Percentiles rank a stretch among this genome's conserved stretches.
Conservation (phyloP, 2,113 vertebrate genomes). For the Cathartes aura region DNA sequence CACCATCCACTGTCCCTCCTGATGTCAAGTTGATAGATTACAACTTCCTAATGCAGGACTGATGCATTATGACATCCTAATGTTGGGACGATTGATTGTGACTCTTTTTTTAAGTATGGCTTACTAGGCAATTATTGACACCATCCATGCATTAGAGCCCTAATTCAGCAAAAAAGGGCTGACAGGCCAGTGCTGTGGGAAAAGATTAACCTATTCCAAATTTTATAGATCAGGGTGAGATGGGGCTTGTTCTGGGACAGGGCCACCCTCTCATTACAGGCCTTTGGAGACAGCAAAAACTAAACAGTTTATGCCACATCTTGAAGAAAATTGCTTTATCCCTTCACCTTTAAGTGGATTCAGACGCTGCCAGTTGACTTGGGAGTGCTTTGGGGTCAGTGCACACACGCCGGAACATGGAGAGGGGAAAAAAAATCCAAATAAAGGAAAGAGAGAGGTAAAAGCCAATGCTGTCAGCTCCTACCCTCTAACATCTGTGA, state of each 20-base stretch:
- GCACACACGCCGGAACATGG: conserved; percentile 44
- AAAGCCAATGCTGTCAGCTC: conserved; percentile 9
- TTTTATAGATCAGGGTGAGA: conserved; percentile 53
- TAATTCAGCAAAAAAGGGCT: conserved; percentile 50
- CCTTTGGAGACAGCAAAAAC: conserved; percentile 70
- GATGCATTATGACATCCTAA: conserved; percentile 67
- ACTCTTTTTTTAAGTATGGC: conserved; percentile 64
- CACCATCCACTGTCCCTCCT: conserved; percentile 38
- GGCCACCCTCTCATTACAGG: conserved; percentile 68
- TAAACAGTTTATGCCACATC: conserved; percentile 75
- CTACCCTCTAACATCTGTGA: conserved; percentile 75
- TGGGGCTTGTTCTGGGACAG: conserved; percentile 4
- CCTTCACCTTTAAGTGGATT: conserved; percentile 80
- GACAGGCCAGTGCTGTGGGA: neutral
- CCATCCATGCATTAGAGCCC: conserved; percentile 35
- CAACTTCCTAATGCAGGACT: conserved; percentile 52
- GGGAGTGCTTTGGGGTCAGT: conserved; percentile 70
- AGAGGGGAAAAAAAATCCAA: neutral
- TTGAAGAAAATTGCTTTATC: conserved; percentile 76
- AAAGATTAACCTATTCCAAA: conserved; percentile 57
- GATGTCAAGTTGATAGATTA: conserved; percentile 55
- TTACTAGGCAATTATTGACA: conserved; percentile 63
- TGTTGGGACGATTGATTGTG: conserved; percentile 68
- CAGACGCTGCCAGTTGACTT: conserved; percentile 73
- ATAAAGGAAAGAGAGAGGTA: conserved; percentile 46